Conservation (phyloP, 2,113 vertebrate species). For the Dicentrarchus labrax region DNA sequence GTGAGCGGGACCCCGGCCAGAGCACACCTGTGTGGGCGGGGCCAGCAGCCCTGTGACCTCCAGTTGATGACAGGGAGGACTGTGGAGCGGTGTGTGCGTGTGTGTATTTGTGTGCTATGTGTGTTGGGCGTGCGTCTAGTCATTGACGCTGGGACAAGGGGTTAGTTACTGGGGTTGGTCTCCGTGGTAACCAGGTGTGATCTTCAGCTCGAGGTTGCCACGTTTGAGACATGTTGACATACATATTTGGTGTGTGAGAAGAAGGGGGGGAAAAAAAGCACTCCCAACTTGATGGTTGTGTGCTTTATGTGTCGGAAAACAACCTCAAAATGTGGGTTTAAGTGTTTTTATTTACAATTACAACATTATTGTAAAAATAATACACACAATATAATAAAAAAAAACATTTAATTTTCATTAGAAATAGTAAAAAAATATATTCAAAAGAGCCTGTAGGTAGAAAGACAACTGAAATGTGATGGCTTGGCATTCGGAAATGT, state of each 20-base stretch:
- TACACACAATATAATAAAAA: slow-evolving; percentile 41
- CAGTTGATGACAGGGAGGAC: slow-evolving; percentile 71
- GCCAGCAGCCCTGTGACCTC: slow-evolving; percentile 69
- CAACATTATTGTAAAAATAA: slow-evolving; percentile 46
- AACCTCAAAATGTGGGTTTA: slow-evolving; percentile 20
- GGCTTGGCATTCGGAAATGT: neutral
- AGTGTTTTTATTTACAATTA: slow-evolving; percentile 68
- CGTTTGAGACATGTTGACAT: slow-evolving; percentile 12
- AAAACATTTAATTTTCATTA: slow-evolving; percentile 52
- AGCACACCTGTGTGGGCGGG: slow-evolving; percentile 79
- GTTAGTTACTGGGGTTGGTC: slow-evolving; percentile 34
- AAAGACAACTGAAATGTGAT: neutral
- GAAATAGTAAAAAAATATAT: slow-evolving; percentile 77
- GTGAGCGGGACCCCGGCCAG: slow-evolving; percentile 30
- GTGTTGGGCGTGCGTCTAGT: slow-evolving; percentile 9
- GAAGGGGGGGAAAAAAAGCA: neutral
- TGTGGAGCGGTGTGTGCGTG: slow-evolving; percentile 1
- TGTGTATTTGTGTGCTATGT: slow-evolving; percentile 7
- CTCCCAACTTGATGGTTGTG: neutral
- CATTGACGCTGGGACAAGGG: slow-evolving; percentile 29
- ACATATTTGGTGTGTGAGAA: neutral
- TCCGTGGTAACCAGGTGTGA: slow-evolving; percentile 68
- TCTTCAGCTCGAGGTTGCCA: neutral
- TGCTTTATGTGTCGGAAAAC: neutral
- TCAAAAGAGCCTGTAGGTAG: slow-evolving; percentile 13